Base-by-base conservation (phyloP, 1,140 invertebrate species). In the Ericerus pela region DNA sequence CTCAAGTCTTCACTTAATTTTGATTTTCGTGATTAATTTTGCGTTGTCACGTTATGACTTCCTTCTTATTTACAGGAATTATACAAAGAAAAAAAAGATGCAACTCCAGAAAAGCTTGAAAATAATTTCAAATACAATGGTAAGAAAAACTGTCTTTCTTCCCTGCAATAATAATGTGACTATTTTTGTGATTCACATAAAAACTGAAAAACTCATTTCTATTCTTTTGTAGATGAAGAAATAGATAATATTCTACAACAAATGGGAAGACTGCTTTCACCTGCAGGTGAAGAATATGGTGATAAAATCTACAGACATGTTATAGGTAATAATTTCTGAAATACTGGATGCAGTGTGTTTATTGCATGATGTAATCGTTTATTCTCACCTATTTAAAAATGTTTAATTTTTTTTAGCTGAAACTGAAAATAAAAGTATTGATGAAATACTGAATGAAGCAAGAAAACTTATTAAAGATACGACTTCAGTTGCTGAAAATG, bases 401-500 rank as follows among this genome's bases (percentile, higher is more conserved):
- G 4, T 10, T 12, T 16, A 16, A 16, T 8, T 16, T 16, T 6
- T 47, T 47, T 10, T 24, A 47, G 41, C 22, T 10, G 41, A 47
- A 24, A 24, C 41, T 47, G 41, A 47, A 20, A 47, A 47, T 47
- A 47, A 47, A 24, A 47, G 41, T 14, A 47, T 47, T 3, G 41
- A 47, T 24, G 10, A 47, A 22, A 47, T 47, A 5, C 26, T 47
- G 20, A 47, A 47, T 5, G 41, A 47, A 24, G 41, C 41, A 3
- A 47, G 26, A 47, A 24, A 47, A 47, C 20, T 47, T 10, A 24
- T 47, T 4, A 47, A 14, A 24, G 41, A 47, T 8, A 24, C 16
- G 4, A 47, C 41, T 47, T 24, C 41, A 5, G 4, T 47, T 2
- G 11, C 8, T 24, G 41, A 47, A 24, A 47, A 47, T 24, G 26